Evolutionary conservation across 1,140 invertebrate species (phyloP).

Genomic region (Druon quercuslanigerum): DNA sequence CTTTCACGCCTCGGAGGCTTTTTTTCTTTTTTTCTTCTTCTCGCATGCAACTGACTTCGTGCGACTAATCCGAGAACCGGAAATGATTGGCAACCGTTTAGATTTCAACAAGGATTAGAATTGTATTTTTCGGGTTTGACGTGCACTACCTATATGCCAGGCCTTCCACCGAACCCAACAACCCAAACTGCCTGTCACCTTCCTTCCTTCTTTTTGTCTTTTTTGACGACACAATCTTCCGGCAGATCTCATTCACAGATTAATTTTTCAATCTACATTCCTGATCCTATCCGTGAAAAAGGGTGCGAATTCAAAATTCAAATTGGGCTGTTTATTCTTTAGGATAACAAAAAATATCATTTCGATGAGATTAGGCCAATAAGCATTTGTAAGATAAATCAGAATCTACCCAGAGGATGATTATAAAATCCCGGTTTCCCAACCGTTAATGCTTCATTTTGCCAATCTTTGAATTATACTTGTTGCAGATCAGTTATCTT

Average conservation of each 20-base stretch:
- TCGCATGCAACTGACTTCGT: slow-evolving; percentile 55
- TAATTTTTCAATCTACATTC: slow-evolving; percentile 46
- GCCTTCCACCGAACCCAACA: neutral
- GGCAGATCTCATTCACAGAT: slow-evolving; percentile 44
- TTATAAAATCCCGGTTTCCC: too few species aligned
- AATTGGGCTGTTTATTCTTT: too few species aligned
- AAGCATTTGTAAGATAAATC: too few species aligned
- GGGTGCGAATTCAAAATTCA: too few species aligned
- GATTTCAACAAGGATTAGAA: slow-evolving; percentile 70
- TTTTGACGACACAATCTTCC: slow-evolving; percentile 70
- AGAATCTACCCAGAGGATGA: too few species aligned
- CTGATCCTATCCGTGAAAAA: too few species aligned
- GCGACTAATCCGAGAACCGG: slow-evolving; percentile 75
- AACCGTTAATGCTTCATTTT: too few species aligned
- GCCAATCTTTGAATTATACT: too few species aligned
- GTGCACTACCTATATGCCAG: slow-evolving; percentile 38
- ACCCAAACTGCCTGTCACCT: slow-evolving; percentile 57
- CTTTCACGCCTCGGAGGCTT: slow-evolving; percentile 59
- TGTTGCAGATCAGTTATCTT: too few species aligned
- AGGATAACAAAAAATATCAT: too few species aligned
- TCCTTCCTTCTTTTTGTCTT: slow-evolving; percentile 25
- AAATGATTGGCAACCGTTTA: slow-evolving; percentile 77
- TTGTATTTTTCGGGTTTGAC: slow-evolving; percentile 57
- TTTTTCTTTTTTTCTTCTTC: neutral
- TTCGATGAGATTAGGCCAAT: too few species aligned